A percentile compares a stretch with the other conserved stretches of the same genome.
These are phyloP conservation scores for Andrena minutula DNA, from an alignment of 2,888 invertebrate species.

Conservation along the genomic window DNA sequence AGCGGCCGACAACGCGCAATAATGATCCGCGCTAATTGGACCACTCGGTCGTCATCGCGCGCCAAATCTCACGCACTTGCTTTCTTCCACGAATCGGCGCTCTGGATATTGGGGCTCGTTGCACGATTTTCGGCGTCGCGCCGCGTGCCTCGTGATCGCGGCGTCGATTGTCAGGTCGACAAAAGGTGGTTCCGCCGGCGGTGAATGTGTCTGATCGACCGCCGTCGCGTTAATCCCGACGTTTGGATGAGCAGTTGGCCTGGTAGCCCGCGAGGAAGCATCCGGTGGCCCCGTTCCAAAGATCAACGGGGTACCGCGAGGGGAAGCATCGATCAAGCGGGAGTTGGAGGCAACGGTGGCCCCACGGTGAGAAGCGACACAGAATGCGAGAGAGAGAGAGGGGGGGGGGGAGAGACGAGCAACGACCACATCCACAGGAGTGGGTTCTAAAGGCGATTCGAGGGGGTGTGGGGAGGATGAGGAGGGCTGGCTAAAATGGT, in stretches of 20 bases:
- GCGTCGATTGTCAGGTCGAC: no score
- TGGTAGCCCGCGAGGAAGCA: constrained; percentile 3
- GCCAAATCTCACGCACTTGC: constrained; percentile 33
- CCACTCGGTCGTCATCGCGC: constrained; percentile 63
- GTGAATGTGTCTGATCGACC: background rate
- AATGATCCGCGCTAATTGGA: constrained; percentile 76
- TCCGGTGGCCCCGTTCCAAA: constrained; percentile 28
- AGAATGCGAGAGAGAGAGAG: constrained; percentile 14
- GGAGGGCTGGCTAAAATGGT: constrained; percentile 65
- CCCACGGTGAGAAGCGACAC: constrained; percentile 29
- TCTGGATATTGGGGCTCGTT: background rate
- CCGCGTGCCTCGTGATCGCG: no score
- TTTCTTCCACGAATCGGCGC: constrained; percentile 17
- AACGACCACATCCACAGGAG: constrained; percentile 47
- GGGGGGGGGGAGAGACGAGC: constrained; percentile 20
- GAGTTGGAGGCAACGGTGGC: constrained; percentile 17
- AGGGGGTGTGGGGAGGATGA: constrained; percentile 59
- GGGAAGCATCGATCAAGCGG: constrained; percentile 36
- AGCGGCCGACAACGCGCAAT: constrained; percentile 74
- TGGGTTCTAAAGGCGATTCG: constrained; percentile 60
- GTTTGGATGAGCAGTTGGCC: background rate
- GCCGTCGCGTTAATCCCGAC: background rate
- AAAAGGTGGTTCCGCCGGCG: no score
- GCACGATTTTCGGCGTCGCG: background rate
- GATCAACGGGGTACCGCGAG: constrained; percentile 25